Evolutionary conservation across 2,888 invertebrate species (phyloP).

Genomic region (Petrophora chlorosata): DNA sequence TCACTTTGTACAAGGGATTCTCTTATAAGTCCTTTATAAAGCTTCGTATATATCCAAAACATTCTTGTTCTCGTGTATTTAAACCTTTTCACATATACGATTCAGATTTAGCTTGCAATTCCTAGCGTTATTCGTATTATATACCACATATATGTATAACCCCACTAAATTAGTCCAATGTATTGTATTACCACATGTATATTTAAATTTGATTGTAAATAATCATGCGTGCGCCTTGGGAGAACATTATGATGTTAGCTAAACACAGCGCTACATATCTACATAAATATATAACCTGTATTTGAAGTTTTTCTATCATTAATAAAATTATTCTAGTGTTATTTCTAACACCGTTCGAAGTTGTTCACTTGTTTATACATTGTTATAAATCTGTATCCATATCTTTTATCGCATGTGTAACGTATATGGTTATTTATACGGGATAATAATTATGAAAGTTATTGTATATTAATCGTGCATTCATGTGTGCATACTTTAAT

Average conservation of each 20-base stretch:
- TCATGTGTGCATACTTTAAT: constrained; percentile 76
- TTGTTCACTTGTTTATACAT: constrained; percentile 83
- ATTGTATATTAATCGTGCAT: constrained; percentile 78
- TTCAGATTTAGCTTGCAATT: constrained; percentile 77
- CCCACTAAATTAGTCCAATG: constrained; percentile 59
- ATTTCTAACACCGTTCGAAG: constrained; percentile 77
- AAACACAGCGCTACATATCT: constrained; percentile 81
- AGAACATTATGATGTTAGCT: constrained; percentile 64
- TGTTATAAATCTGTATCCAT: constrained; percentile 66
- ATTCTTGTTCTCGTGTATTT: constrained; percentile 65
- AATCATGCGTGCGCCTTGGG: constrained; percentile 63
- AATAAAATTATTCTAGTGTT: constrained; percentile 76
- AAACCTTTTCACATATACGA: constrained; percentile 65
- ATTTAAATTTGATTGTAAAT: constrained; percentile 65
- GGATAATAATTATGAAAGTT: constrained; percentile 34
- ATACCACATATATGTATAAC: constrained; percentile 48
- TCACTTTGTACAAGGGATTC: constrained; percentile 81
- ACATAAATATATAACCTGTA: constrained; percentile 63
- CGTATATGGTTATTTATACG: constrained; percentile 79
- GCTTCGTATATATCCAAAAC: constrained; percentile 73
- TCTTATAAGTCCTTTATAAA: constrained; percentile 77
- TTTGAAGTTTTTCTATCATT: constrained; percentile 77
- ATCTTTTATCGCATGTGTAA: constrained; percentile 79
- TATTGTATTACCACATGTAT: constrained; percentile 57
- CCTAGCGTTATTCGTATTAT: constrained; percentile 65